Percentiles rank a stretch among this genome's conserved stretches.
Conservation (phyloP, 2,888 invertebrate species). For the Clivina fossor region DNA sequence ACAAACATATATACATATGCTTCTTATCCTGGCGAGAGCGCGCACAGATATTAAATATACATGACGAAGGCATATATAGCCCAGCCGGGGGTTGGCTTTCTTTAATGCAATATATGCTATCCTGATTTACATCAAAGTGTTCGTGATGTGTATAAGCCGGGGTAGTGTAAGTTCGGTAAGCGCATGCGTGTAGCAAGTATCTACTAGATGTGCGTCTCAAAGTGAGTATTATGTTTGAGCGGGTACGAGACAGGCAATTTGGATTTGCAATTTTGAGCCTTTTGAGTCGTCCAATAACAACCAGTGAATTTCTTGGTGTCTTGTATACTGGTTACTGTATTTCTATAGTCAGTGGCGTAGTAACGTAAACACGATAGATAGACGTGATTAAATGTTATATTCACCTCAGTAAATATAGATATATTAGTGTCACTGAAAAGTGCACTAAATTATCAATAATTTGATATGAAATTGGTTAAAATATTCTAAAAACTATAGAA, state of each 20-base stretch:
- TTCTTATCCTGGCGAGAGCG: no score
- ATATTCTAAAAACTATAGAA: no score
- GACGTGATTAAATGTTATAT: no score
- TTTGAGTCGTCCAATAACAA: constrained; percentile 19
- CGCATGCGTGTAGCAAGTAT: constrained; percentile 4
- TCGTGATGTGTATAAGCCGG: constrained; percentile 19
- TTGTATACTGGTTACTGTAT: no score
- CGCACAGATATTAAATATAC: constrained; percentile 25
- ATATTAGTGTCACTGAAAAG: no score
- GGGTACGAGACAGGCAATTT: constrained; percentile 22
- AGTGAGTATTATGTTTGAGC: constrained; percentile 25
- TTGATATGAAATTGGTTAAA: no score
- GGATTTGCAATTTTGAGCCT: constrained; percentile 20
- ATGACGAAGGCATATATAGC: constrained; percentile 10
- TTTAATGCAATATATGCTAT: constrained; percentile 28
- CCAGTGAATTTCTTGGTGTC: no score
- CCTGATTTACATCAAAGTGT: constrained; percentile 29
- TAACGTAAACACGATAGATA: no score
- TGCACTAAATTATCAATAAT: no score
- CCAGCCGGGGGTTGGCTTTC: constrained; percentile 7
- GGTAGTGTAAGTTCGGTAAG: constrained; percentile 11
- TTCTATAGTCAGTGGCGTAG: no score
- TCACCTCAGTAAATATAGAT: no score
- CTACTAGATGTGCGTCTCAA: constrained; percentile 17
- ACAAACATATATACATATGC: no score